Percentiles rank a stretch among this genome's conserved stretches.
Conservation (phyloP, 2,113 vertebrate genomes). For the Andinoacara biseriatus region DNA sequence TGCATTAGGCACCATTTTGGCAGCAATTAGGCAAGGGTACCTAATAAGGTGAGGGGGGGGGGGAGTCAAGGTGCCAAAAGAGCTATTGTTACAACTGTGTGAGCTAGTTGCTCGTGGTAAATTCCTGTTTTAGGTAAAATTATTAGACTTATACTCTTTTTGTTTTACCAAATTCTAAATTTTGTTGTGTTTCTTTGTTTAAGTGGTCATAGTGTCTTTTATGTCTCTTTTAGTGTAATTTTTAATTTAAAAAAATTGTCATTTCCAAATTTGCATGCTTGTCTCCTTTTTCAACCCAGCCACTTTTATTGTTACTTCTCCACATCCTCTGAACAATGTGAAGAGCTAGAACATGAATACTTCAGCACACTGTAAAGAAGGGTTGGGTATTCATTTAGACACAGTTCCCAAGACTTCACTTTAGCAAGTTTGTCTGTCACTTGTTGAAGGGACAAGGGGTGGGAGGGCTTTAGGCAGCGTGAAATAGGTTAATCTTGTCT, state of each 20-base stretch:
- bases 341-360: neutral
- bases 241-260: neutral
- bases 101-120: neutral
- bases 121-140: neutral
- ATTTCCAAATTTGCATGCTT: neutral
- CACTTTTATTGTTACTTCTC: neutral
- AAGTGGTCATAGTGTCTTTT: neutral
- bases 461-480: neutral
- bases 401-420: neutral
- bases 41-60: neutral
- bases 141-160: neutral
- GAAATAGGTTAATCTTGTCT: neutral
- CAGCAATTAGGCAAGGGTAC: neutral
- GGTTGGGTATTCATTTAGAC: neutral
- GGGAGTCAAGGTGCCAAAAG: too few relatives aligned
- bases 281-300: neutral
- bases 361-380: neutral
- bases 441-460: neutral
- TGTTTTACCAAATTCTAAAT: neutral
- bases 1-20: too few relatives aligned
- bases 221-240: neutral
- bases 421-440: neutral
- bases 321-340: neutral
- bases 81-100: neutral
- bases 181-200: neutral